Evolutionary conservation across 1,140 invertebrate species (phyloP), one percentile per base, ranked within the genome.

Genomic region (Stegodyphus mimosarum): DNA sequence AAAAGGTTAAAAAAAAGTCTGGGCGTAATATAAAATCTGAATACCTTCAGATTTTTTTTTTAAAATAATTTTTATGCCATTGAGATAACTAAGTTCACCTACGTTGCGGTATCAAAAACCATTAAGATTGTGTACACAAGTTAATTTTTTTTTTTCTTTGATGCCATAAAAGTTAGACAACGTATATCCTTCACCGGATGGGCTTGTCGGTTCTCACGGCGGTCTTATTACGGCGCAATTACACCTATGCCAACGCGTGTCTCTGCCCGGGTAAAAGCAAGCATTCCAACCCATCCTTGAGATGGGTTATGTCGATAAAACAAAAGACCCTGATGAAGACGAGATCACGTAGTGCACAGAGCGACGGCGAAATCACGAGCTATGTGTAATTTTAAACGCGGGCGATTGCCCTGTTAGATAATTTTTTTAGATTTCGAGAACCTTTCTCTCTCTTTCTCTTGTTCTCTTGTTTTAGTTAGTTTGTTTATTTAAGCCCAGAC

Each of bases 341-440:
- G 9, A 11, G 55, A 60, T 11, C 63, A 51, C 63, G 75, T 77
- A 77, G 60, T 49, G 75, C 77, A 79, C 77, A 64, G 50, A 77
- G 55, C 48, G 64, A 79, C 77, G 69, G 53, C 60, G 66, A 7
- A 79, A 66, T 79, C 77, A 79, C 77, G 77, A 79, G 51, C 13
- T 51, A 33, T 79, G 67, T 79, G 67, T 79, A 79, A 79, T 79
- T 79, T 79, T 79, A 70, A 70, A 69, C 64, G 67, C 66, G 66
- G 11, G 66, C 77, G 77, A 79, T 79, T 17, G 64, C n/a, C 51
- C 13, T n/a, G 6, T 6, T 7, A 70, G 77, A 79, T 79, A 79
- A 79, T 55, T 69, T 33, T 33, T 33, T 33, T 33, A 33, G 33
- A 33, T 33, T 33, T 33, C 3, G 51, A 48, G 55, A 53, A 66